Evolutionary conservation across 2,888 invertebrate species (phyloP).

Genomic region (Sinopyrophorus schimmeli): DNA sequence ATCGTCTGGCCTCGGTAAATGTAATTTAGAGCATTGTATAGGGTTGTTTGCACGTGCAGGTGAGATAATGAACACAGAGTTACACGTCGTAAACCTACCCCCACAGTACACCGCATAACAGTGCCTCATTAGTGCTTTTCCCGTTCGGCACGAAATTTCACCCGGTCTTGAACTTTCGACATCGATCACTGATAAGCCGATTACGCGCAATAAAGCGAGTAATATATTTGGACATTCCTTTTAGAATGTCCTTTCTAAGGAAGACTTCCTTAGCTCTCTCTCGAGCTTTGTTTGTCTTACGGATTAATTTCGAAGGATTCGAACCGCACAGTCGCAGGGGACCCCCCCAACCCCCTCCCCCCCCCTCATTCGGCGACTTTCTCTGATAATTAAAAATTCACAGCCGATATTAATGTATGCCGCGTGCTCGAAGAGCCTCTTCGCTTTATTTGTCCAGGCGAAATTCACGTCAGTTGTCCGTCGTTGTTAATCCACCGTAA

Average conservation of each 20-base stretch:
- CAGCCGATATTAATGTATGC: slow-evolving; percentile 38
- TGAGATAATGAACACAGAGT: slow-evolving; percentile 31
- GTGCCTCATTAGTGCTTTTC: slow-evolving; percentile 31
- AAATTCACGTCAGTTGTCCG: slow-evolving; percentile 16
- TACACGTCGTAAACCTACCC: slow-evolving; percentile 31
- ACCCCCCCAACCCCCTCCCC: not conserved
- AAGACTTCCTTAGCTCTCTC: slow-evolving; percentile 24
- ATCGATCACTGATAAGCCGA: slow-evolving; percentile 38
- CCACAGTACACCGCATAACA: slow-evolving; percentile 27
- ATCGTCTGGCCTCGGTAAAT: slow-evolving; percentile 18
- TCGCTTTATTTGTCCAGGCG: slow-evolving; percentile 12
- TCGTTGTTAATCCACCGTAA: slow-evolving; percentile 25
- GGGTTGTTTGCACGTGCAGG: slow-evolving; percentile 30
- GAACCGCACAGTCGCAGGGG: slow-evolving; percentile 5
- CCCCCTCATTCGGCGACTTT: too few species aligned
- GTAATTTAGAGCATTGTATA: slow-evolving; percentile 22
- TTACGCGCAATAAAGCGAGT: slow-evolving; percentile 29
- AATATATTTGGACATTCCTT: slow-evolving; percentile 27
- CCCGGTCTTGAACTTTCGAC: slow-evolving; percentile 22
- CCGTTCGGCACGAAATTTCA: too few species aligned
- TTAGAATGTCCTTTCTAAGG: slow-evolving; percentile 29
- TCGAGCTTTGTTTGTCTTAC: slow-evolving; percentile 23
- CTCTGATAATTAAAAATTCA: slow-evolving; percentile 39
- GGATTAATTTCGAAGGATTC: slow-evolving; percentile 21
- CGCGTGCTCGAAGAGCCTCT: slow-evolving; percentile 6